These are phyloP conservation scores for Thecophora atra DNA, from an alignment of 2,888 invertebrate genomes.

Conservation along the genomic window DNA sequence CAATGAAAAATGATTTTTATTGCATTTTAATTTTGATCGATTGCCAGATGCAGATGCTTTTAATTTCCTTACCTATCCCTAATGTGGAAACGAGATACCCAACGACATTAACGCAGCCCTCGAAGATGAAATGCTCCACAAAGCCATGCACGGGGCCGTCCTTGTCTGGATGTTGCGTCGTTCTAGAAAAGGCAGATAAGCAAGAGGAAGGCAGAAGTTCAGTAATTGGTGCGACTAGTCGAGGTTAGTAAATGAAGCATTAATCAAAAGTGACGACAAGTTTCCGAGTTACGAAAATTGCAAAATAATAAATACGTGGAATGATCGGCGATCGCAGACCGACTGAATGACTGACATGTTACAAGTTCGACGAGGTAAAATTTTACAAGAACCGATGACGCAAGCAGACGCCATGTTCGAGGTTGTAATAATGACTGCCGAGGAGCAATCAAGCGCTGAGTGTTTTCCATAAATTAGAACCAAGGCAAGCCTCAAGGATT, in stretches of 20 bases:
- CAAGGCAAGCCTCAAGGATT: constrained; percentile 21
- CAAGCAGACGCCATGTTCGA: background rate
- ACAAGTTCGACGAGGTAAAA: too few relatives aligned
- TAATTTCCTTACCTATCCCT: constrained; percentile 77
- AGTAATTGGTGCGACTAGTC: background rate
- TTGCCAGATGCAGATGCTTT: too few relatives aligned
- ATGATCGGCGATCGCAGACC: background rate
- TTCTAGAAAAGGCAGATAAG: constrained; percentile 71
- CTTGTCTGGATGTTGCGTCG: constrained; percentile 82
- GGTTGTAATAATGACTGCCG: background rate
- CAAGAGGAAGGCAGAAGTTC: too few relatives aligned
- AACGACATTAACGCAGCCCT: constrained; percentile 72
- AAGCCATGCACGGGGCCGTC: constrained; percentile 90
- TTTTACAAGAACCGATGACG: constrained; percentile 20
- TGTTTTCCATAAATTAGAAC: constrained; percentile 36
- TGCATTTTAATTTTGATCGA: constrained; percentile 46
- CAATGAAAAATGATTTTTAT: constrained; percentile 40
- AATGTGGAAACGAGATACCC: constrained; percentile 86
- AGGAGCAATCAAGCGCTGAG: constrained; percentile 22
- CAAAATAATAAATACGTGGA: too few relatives aligned
- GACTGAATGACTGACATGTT: too few relatives aligned
- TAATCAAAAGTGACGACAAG: constrained; percentile 25
- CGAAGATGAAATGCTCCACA: constrained; percentile 85
- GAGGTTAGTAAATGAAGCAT: constrained; percentile 21
- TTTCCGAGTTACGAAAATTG: constrained; percentile 24